Percentiles rank a stretch among this genome's conserved stretches.
Conservation (phyloP, 1,140 invertebrate species). For the Sipha flava region DNA sequence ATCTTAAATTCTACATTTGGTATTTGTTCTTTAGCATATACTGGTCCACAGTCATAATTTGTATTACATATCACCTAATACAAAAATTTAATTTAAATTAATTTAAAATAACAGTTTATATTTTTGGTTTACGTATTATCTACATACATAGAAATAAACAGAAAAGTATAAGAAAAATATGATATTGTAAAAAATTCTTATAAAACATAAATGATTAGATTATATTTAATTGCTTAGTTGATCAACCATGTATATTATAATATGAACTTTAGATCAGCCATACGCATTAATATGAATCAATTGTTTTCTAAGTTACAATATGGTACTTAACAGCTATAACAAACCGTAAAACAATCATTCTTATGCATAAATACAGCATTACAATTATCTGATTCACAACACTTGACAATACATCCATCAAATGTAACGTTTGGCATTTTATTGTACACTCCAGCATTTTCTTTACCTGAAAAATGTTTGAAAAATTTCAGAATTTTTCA, state of each 20-base stretch:
- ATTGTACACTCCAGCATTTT: conserved; percentile 53
- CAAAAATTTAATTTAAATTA: background rate
- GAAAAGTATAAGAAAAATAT: too few species aligned
- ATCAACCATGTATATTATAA: too few species aligned
- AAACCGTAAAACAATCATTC: conserved; percentile 63
- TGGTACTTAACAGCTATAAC: too few species aligned
- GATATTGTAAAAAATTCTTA: too few species aligned
- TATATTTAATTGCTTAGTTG: too few species aligned
- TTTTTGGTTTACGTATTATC: too few species aligned
- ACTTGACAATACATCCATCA: conserved; percentile 60
- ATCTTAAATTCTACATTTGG: conserved; percentile 57
- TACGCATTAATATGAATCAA: too few species aligned
- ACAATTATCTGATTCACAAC: conserved; percentile 59
- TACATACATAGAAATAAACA: too few species aligned
- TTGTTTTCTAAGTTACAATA: too few species aligned
- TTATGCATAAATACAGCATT: conserved; percentile 72
- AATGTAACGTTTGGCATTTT: conserved; percentile 50
- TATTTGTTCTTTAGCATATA: conserved; percentile 49
- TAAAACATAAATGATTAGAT: too few species aligned
- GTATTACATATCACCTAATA: conserved; percentile 51
- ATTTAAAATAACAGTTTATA: background rate
- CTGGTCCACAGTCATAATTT: conserved; percentile 60
- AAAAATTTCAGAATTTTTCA: too few species aligned
- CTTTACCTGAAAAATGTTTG: conserved; percentile 47
- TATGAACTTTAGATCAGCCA: too few species aligned